Base-by-base conservation (phyloP, 2,888 invertebrate genomes). In the Ethmia dodecea region DNA sequence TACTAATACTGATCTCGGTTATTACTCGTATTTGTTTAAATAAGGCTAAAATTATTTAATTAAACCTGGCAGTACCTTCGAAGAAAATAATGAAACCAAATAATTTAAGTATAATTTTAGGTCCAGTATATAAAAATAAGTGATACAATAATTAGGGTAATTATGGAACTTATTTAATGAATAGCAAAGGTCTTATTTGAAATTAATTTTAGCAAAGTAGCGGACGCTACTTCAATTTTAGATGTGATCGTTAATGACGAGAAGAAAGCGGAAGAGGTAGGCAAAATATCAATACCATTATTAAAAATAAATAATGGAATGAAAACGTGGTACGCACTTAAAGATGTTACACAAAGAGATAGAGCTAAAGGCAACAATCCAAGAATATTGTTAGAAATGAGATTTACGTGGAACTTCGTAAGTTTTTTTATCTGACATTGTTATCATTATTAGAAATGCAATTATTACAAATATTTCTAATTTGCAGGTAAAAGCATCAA, bases 211-310 rank as follows among this genome's bases (percentile, higher is more conserved):
- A 93, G 93, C 67, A 91, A 92, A 61, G 90, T 95, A 9, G 92
- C 94, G 58, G 99, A 99, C 66, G 94, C 99, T 33, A 97, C 98
- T 55, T 93, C 95, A 35, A 92, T 95, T 28, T 76, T 99, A 49
- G 96, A 98, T 71, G 87, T 99, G 20, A 96, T 95, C 0, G 93
- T 99, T 1, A 95, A 91, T 60, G 99, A 99, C 65, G 99, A 99
- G 75, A 98, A 96, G 72, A 97, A 96, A 73, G 94, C 93, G 4
- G 99, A 99, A 76, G 98, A 98, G 68, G 84, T 99, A 9, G 99
- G 98, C 15, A 95, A 93, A 79, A 84, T 98, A 4, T 91, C 92
- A 8, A 93, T 98, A 60, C 98, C 98, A 0, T 75, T 99, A 39
- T 77, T 97, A 31, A 88, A 90, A 59, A 92, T 98, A 52, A 88